Base-by-base conservation (phyloP, 2,113 vertebrate genomes). In the Urocitellus parryii region DNA sequence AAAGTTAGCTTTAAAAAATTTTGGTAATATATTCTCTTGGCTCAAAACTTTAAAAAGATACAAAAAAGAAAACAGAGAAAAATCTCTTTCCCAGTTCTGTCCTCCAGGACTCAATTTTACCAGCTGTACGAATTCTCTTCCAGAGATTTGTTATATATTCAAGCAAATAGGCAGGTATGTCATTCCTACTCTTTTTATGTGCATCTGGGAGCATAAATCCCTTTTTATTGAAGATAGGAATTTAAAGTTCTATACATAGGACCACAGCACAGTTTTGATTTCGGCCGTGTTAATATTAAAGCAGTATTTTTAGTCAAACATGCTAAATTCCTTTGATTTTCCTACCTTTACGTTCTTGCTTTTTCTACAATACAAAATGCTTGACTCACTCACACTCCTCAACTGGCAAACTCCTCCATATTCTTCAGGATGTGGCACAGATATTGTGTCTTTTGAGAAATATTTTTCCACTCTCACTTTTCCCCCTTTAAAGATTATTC, bases 151-250 rank as follows among this genome's bases (percentile, higher is more conserved):
- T 48, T 65, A 12, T 10, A 34, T 10, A 51, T 17, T 39, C 1
- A 68, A 88, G n/a, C 61, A 79, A 92, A 86, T n/a, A 90, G 29
- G 58, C 51, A 88, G 56, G 8, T 67, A 72, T 61, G 6, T 91
- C 48, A 17, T 65, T 79, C 53, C 78, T 72, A 5, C n/a, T 65
- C 13, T 94, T 37, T 72, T 14, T 86, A 5, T 39, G 58, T 32
- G 20, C 25, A 17, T 12, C 74, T 94, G 88, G 48, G 56, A 17
- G 61, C 56, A 93, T 29, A 94, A 77, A 97, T 96, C 39, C 34
- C 72, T 97, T 92, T 16, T 87, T 96, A 91, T 76, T 70, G n/a
- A 98, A 74, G 81, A 88, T 13, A 29, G 80, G 24, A 72, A 68
- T 72, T 77, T 90, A 53, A 94, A 67, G 48, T 80, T 88, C 73